Base-by-base conservation (phyloP, 1,140 invertebrate genomes). In the Ladona fulva region DNA sequence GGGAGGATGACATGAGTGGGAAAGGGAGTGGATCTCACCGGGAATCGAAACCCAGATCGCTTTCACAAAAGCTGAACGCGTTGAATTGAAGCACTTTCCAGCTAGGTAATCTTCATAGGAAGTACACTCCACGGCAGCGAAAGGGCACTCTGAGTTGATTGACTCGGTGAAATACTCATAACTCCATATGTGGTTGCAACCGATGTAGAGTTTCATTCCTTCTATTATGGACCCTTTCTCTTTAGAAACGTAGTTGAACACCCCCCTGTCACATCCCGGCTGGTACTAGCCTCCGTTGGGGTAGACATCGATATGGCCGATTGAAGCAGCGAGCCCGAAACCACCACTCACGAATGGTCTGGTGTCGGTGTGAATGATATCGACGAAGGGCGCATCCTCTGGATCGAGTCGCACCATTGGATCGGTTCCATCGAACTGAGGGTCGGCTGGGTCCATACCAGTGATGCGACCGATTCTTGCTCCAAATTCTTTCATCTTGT, bases 391-490 rank as follows among this genome's bases (percentile, higher is more conserved):
- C 0, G 95, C 95, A 83, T 97, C 96, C 14, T 89, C 89, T 16
- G 91, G 89, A 84, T 97, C 95, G 19, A 97, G 86, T 0, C 95
- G 89, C 0, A 97, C 94, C 79, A 94, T 89, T 8, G 91, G 89
- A 75, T 92, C 89, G 0, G 94, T 92, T 79, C 93, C 91, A 80
- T 93, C 92, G 85, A 98, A 98, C 82, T 96, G 92, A 0, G 96
- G 96, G 78, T 95, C 94, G 0, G 96, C 96, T 0, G 96, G 96
- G 86, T 98, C 96, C 80, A 98, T 82, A 0, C 94, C 95, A 77
- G 88, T 89, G 66, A 92, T 91, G 80, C 90, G 82, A 19, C 90
- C 92, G n/a, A 94, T 80, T 79, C 86, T 90, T 5, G 92, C 81
- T 77, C 88, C 88, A 80, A 90, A 92, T 80, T 89, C 88, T 85